These are phyloP conservation scores for Furcifer pardalis DNA, from an alignment of 2,797 vertebrate genomes.

Conservation along the genomic window DNA sequence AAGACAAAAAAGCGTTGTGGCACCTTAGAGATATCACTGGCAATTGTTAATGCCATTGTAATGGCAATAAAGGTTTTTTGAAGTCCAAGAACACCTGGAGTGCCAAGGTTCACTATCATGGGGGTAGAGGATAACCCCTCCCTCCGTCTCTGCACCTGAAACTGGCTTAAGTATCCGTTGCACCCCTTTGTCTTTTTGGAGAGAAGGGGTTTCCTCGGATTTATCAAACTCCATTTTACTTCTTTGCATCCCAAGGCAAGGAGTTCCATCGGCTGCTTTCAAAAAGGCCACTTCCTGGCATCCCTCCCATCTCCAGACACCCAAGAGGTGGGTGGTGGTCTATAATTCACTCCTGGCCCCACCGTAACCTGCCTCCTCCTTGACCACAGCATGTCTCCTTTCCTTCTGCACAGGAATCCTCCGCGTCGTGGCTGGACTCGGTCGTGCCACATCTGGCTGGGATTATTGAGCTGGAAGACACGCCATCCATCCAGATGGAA, in stretches of 20 bases:
- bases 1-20: no score
- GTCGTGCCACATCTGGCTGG: constrained; percentile 86
- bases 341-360: neutral
- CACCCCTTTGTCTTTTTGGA: accelerated
- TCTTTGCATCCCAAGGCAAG: neutral
- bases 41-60: no score
- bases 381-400: neutral
- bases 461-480: constrained; percentile 89
- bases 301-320: neutral
- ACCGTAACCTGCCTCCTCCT: neutral
- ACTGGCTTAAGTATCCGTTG: no score
- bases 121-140: no score
- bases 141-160: no score
- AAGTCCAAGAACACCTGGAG: no score
- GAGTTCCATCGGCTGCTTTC: neutral
- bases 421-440: constrained; percentile 84
- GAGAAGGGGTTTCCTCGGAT: no score
- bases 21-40: no score
- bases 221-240: neutral
- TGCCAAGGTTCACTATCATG: no score
- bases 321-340: neutral
- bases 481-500: constrained; percentile 92
- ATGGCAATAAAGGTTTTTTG: no score
- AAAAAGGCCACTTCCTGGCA: constrained; percentile 1
- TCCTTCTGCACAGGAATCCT: constrained; percentile 80